These are phyloP conservation scores for Sebastes elongatus DNA, from an alignment of 2,797 vertebrate species.

Conservation along the genomic window DNA sequence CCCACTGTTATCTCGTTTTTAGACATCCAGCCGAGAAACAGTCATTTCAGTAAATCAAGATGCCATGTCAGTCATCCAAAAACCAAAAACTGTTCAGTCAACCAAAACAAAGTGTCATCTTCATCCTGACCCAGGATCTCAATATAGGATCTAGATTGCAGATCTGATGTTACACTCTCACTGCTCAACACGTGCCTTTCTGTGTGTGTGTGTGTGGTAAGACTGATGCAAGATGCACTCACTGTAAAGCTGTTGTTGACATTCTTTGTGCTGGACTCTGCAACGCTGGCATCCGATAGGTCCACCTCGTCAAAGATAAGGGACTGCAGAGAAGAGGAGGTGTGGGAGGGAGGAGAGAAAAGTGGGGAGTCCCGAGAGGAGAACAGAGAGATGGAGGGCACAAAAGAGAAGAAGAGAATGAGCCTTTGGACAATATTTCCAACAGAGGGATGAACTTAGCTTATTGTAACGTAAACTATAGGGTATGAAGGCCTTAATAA, in stretches of 20 bases:
- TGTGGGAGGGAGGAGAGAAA: neutral
- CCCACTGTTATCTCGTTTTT: neutral
- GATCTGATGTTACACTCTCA: neutral
- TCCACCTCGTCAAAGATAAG: constrained; percentile 99
- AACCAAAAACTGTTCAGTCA: neutral
- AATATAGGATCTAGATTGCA: neutral
- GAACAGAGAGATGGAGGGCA: neutral
- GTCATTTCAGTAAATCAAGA: neutral
- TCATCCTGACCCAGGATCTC: neutral
- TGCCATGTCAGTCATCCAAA: neutral
- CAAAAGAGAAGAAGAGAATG: neutral
- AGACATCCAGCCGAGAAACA: neutral
- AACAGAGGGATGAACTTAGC: neutral
- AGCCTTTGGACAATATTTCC: neutral
- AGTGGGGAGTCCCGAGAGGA: neutral
- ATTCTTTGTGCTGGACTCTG: constrained; percentile 99
- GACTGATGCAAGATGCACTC: constrained; percentile 67
- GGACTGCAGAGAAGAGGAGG: constrained; percentile 81
- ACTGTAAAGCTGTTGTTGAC: constrained; percentile 99
- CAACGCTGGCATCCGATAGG: constrained; percentile 97
- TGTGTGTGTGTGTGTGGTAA: neutral
- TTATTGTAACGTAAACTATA: neutral
- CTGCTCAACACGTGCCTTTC: neutral
- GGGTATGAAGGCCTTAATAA: neutral
- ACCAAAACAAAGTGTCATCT: neutral